Base-by-base conservation (phyloP, 2,888 invertebrate genomes). In the Mythimna pallens region DNA sequence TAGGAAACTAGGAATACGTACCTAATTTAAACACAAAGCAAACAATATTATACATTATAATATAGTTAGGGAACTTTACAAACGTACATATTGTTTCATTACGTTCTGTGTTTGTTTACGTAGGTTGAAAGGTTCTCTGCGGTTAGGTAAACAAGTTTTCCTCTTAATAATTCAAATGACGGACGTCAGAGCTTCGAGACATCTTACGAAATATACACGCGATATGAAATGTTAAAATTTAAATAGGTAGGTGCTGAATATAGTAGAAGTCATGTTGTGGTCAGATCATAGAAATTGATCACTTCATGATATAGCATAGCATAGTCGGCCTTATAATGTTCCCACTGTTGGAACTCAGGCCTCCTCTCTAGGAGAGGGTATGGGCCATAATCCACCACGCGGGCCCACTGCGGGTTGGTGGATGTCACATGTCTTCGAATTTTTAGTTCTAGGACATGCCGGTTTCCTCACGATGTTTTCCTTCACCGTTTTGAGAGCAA, bases 131-230 rank as follows among this genome's bases (percentile, higher is more conserved):
- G 40, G 43, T 43, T 43, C 50, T 36, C 64, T 79, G 79, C 55
- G 66, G 79, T 71, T 71, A 82, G 20, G 10, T 9, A 59, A 10
- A n/a, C 43, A 54, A 62, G 64, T 79, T 79, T 71, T 79, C 79
- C 79, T 71, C 22, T 52, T 61, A 40, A 67, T 58, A 54, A 67
- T 71, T 67, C 57, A 71, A 36, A 65, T 55, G 50, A 30, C 4
- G 78, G 67, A 80, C 75, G 65, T 80, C 80, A 79, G 40, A 12
- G 30, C 20, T 66, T 40, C 2, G n/a, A 17, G 22, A 36, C 40
- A 17, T 34, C n/a, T 47, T 55, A 61, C n/a, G 50, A 1, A 3
- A 47, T n/a, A 9, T 57, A 1, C n/a, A 22, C 50, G 17, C 30
- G 14, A 7, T 55, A 9, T 9, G 22, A 14, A 10, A 40, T 17